phyloP scores from a whole-genome alignment of 2,113 vertebrate genomes.

The Oreochromis niloticus region DNA sequence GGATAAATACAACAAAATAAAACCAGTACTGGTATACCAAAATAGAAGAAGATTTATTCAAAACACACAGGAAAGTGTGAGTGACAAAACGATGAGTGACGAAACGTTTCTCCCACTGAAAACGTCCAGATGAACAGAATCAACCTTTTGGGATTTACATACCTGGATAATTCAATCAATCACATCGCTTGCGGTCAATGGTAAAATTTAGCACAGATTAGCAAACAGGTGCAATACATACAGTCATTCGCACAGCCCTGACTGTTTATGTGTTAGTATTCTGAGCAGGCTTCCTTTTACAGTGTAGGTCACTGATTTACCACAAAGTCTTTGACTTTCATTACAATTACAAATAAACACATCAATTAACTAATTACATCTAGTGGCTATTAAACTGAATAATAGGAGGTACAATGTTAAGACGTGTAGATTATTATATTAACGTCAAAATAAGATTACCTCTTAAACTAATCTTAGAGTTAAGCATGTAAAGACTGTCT shows the following conservation, averaged over 20 bases:
- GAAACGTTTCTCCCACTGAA: neutral
- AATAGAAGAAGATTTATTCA: neutral
- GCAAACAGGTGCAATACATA: neutral
- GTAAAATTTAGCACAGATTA: neutral
- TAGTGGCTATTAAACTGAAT: conserved; percentile 21
- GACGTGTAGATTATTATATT: conserved; percentile 30
- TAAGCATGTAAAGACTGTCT: conserved; percentile 1
- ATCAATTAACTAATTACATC: conserved; percentile 35
- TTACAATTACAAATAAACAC: conserved; percentile 5
- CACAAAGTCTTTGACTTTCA: conserved; percentile 20
- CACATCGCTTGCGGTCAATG: neutral
- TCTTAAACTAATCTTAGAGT: neutral
- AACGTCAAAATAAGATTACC: conserved; percentile 8
- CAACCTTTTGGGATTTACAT: neutral
- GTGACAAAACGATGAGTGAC: neutral
- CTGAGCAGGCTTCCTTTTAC: neutral
- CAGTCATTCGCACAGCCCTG: neutral
- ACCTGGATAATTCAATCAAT: neutral
- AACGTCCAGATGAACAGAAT: neutral
- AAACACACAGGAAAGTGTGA: neutral
- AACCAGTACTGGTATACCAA: neutral
- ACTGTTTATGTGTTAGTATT: neutral
- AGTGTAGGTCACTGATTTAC: neutral
- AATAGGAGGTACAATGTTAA: neutral
- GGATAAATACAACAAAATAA: neutral